Percentiles rank a stretch among this genome's conserved stretches.
Evolutionary conservation across 1,140 invertebrate species (phyloP).

Genomic region (Chrysopa pallens): DNA sequence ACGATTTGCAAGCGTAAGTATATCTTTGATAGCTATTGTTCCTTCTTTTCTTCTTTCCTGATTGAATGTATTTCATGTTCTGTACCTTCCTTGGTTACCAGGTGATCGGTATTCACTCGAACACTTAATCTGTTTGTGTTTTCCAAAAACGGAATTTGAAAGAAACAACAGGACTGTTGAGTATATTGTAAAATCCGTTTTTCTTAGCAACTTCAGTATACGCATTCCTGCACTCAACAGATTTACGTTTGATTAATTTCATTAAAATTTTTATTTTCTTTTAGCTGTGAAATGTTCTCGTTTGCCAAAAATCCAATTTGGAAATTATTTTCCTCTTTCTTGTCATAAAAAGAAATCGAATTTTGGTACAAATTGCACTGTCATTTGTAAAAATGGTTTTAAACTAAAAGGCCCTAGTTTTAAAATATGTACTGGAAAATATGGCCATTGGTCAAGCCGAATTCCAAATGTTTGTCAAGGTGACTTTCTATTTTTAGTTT

Average conservation of each 20-base stretch:
- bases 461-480: conserved; percentile 28
- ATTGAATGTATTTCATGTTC: too few relatives aligned
- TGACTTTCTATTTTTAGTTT: conserved; percentile 11
- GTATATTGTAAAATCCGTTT: too few relatives aligned
- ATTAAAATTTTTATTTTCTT: not conserved
- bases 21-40: not conserved
- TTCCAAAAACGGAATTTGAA: too few relatives aligned
- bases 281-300: conserved; percentile 23
- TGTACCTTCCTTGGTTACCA: too few relatives aligned
- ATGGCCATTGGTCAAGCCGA: conserved; percentile 25
- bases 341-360: conserved; percentile 28
- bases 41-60: too few relatives aligned
- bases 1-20: conserved; percentile 43
- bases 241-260: too few relatives aligned
- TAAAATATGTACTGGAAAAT: conserved; percentile 24
- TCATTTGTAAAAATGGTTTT: conserved; percentile 35
- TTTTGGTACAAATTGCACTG: conserved; percentile 32
- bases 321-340: conserved; percentile 25
- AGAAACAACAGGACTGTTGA: too few relatives aligned
- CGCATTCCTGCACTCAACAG: too few relatives aligned
- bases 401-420: conserved; percentile 27
- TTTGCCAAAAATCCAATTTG: conserved; percentile 26
- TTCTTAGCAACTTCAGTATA: too few relatives aligned
- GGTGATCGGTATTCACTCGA: too few relatives aligned
- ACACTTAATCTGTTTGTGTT: too few relatives aligned